Conservation (phyloP, 2,113 vertebrate species). For the Pituophis catenifer region DNA sequence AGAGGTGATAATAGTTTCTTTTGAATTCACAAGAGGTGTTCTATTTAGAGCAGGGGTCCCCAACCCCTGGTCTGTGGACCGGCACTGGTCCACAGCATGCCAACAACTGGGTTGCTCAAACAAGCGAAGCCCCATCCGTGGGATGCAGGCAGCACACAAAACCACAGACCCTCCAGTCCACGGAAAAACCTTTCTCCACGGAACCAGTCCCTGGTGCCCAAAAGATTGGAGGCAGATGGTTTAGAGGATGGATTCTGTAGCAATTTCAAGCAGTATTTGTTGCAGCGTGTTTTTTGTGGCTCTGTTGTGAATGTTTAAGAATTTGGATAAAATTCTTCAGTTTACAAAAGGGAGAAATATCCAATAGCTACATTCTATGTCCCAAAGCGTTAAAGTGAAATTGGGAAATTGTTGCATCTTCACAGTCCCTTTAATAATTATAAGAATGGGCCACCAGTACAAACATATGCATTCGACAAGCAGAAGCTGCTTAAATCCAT, state of each 20-base stretch:
- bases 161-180: neutral
- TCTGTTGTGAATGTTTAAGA: too few relatives aligned
- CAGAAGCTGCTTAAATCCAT: neutral
- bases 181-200: too few relatives aligned
- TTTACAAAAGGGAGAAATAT: neutral
- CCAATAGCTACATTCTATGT: too few relatives aligned
- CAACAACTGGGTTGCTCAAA: too few relatives aligned
- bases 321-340: neutral
- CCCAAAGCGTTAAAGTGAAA: too few relatives aligned
- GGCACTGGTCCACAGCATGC: too few relatives aligned
- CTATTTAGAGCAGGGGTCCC: too few relatives aligned
- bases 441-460: too few relatives aligned
- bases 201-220: neutral
- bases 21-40: neutral
- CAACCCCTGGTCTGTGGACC: too few relatives aligned
- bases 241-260: neutral
- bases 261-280: neutral
- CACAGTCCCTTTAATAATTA: neutral
- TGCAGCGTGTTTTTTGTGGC: neutral
- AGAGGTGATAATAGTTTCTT: neutral
- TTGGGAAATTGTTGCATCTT: neutral
- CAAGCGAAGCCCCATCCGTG: too few relatives aligned
- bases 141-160: neutral
- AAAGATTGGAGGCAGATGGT: too few relatives aligned
- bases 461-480: neutral